Base-by-base conservation (phyloP, 2,113 vertebrate genomes). In the Nibea albiflora region DNA sequence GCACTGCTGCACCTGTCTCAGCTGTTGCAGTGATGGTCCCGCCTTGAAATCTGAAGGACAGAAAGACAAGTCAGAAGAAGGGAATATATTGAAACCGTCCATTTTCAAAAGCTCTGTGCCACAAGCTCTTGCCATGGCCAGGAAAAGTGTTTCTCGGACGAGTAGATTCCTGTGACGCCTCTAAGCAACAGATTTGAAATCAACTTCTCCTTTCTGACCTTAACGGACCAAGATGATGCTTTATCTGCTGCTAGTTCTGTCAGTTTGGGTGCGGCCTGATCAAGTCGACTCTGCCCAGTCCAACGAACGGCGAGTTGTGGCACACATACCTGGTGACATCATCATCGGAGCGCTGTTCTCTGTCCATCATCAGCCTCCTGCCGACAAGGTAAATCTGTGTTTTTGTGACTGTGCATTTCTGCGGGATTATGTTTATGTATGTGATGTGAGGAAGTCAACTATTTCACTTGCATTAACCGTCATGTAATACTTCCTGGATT, bases 321-420 rank as follows among this genome's bases (percentile, higher is more conserved):
- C 98, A 53, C 96, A 99, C 81, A 96, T 97, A 82, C 95, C 97
- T 1, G 98, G 98, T 11, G 98, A 99, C 95, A 95, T 99, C 92
- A 97, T 99, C 78, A 99, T 99, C 20, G 98, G 98, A 78, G 98
- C 98, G 10, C 91, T 99, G 35, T 99, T 99, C 92, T 99, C 98
- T 0, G 97, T 99, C 72, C 98, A 99, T 90, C 98, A 99, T 85
- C 98, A 99, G 87, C 98, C 98, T 17, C 95, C 96, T 0, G 98
- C 98, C 31, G 98, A 99, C 92, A 99, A 99, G 85, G 98, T 99
- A 73, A 75, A 58, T 19, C 63, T 12, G 12, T 28, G 35, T 68
- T 78, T n/a, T 63, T 16, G 17, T 42, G 39, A 70, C 77, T 68
- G 46, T 44, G 8, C 22, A 6, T 66, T 5, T 76, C 52, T 79